Percentiles rank a stretch among this genome's conserved stretches.
Evolutionary conservation across 2,888 invertebrate species (phyloP).

Genomic region (Dryomyza anilis): DNA sequence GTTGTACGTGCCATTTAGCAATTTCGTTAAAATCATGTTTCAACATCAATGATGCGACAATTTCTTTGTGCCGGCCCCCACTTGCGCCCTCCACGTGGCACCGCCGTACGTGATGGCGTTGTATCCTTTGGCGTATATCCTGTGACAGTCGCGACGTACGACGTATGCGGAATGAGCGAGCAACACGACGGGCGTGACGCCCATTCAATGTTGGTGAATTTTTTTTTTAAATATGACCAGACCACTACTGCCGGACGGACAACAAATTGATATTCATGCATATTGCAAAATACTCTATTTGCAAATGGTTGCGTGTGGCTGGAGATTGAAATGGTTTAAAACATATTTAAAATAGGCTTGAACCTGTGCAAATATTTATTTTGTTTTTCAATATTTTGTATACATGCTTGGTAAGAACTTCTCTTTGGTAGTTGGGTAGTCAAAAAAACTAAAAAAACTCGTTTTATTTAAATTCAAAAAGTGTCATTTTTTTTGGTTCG

Average conservation of each 20-base stretch:
- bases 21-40: slow-evolving; percentile 24
- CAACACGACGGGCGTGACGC: no score
- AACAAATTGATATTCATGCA: slow-evolving; percentile 15
- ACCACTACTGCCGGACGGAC: not conserved
- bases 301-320: not conserved
- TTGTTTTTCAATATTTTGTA: no score
- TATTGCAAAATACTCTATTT: not conserved
- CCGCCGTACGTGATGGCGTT: no score
- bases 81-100: not conserved
- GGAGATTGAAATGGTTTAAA: not conserved
- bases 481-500: no score
- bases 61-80: not conserved
- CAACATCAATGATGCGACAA: slow-evolving; percentile 2
- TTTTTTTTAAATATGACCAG: no score
- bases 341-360: not conserved
- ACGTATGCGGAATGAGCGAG: not conserved
- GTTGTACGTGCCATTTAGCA: slow-evolving; percentile 37
- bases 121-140: not conserved
- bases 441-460: no score
- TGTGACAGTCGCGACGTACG: not conserved
- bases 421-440: no score
- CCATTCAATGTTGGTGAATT: no score
- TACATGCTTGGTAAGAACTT: no score
- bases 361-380: slow-evolving; percentile 9
- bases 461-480: no score